Evolutionary conservation across 2,797 vertebrate genomes (phyloP).

Genomic region (Oreortyx pictus): DNA sequence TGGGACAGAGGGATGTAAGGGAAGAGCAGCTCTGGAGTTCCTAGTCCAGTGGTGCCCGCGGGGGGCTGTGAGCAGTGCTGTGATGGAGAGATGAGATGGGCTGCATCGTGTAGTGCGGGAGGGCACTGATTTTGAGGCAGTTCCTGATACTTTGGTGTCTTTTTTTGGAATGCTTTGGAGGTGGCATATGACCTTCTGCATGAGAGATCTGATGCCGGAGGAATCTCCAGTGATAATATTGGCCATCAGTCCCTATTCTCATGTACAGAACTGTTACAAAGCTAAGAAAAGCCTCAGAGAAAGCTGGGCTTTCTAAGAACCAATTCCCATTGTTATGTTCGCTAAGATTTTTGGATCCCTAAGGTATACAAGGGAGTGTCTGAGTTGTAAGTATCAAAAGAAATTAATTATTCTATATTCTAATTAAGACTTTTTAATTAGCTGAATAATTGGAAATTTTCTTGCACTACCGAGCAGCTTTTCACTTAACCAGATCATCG

Average conservation of each 20-base stretch:
- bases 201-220: conserved; percentile 33
- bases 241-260: conserved; percentile 2
- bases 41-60: neutral
- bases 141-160: conserved; percentile 34
- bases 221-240: neutral
- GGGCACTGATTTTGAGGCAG: neutral
- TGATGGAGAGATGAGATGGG: conserved; percentile 16
- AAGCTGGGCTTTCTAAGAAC: neutral
- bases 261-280: neutral
- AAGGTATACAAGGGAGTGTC: conserved; percentile 55
- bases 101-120: neutral
- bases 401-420: conserved; percentile 69
- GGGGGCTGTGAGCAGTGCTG: neutral
- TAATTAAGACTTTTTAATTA: conserved; percentile 71
- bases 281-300: conserved; percentile 7
- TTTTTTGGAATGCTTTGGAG: conserved; percentile 54
- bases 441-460: conserved; percentile 59
- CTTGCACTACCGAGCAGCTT: neutral
- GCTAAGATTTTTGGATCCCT: conserved; percentile 22
- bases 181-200: conserved; percentile 45
- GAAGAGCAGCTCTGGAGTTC: neutral
- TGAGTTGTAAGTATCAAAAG: conserved; percentile 73
- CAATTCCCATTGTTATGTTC: conserved; percentile 39
- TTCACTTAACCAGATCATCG: neutral
- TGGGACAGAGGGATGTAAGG: neutral